phyloP scores from a whole-genome alignment of 2,888 invertebrate species.

The Macropis europaea region DNA sequence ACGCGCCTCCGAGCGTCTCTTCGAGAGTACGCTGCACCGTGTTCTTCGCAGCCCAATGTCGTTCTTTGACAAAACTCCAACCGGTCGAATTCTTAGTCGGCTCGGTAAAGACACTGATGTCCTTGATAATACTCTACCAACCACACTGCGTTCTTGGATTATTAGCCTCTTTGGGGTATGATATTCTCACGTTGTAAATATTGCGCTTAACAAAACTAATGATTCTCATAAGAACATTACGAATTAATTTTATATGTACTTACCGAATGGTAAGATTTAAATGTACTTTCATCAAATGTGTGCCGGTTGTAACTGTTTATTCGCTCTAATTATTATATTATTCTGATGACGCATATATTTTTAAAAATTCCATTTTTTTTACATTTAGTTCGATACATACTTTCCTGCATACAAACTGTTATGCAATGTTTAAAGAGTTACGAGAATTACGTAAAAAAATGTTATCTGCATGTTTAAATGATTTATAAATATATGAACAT shows the following conservation, averaged over 20 bases:
- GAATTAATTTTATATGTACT: constrained; percentile 40
- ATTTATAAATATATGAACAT: constrained; percentile 7
- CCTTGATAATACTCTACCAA: constrained; percentile 84
- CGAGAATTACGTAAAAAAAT: background rate
- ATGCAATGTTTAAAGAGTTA: background rate
- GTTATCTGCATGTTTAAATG: constrained; percentile 21
- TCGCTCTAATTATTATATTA: background rate
- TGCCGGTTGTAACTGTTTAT: background rate
- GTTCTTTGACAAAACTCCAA: constrained; percentile 87
- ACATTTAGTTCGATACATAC: background rate
- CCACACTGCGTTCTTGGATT: constrained; percentile 80
- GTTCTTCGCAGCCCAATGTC: constrained; percentile 84
- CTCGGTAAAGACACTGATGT: constrained; percentile 86
- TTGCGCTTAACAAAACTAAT: constrained; percentile 42
- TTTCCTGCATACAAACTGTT: background rate
- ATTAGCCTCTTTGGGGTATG: constrained; percentile 73
- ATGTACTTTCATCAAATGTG: no score
- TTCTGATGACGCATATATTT: background rate
- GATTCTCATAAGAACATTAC: constrained; percentile 33
- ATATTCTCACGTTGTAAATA: constrained; percentile 59
- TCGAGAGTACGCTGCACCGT: constrained; percentile 81
- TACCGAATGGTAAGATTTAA: constrained; percentile 15
- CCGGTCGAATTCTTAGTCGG: constrained; percentile 86
- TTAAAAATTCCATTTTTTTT: background rate
- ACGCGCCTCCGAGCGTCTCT: constrained; percentile 83